These are phyloP conservation scores for Nemopilema nomurai DNA, from an alignment of 30 jellyfish, hydroid and myxozoan species.

Conservation along the genomic window DNA sequence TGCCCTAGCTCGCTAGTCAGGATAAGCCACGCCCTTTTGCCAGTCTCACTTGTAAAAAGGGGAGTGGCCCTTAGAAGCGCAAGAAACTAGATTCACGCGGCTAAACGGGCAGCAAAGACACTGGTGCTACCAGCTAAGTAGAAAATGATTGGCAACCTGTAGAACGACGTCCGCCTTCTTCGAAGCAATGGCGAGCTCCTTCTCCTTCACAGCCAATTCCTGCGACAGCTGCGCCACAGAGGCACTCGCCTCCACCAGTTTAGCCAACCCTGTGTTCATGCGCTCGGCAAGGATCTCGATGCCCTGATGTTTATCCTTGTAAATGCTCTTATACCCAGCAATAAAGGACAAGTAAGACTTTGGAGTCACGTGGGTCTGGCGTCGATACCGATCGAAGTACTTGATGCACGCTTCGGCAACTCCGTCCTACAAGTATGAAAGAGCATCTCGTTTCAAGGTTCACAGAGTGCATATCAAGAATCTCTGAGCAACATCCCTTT, in stretches of 20 bases:
- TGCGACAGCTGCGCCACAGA: slow-evolving; percentile 85
- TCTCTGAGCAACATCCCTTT: too few relatives aligned
- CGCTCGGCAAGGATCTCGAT: slow-evolving; percentile 72
- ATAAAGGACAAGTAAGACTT: slow-evolving; percentile 87
- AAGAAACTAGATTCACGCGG: background rate
- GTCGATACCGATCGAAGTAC: slow-evolving; percentile 83
- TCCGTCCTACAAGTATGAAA: slow-evolving; percentile 38
- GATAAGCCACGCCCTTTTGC: too few relatives aligned
- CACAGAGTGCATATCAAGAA: too few relatives aligned
- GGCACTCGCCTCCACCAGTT: slow-evolving; percentile 83
- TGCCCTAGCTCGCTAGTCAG: too few relatives aligned
- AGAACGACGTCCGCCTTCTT: slow-evolving; percentile 87
- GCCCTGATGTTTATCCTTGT: slow-evolving; percentile 73
- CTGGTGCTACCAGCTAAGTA: too few relatives aligned
- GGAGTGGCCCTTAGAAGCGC: background rate
- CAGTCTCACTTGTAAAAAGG: background rate
- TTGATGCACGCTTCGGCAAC: slow-evolving; percentile 79
- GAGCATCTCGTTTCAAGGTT: background rate
- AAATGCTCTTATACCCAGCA: slow-evolving; percentile 67
- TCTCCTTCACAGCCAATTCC: slow-evolving; percentile 85
- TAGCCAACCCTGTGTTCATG: slow-evolving; percentile 83
- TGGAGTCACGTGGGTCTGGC: slow-evolving; percentile 96
- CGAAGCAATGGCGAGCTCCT: slow-evolving; percentile 86
- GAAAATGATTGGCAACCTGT: slow-evolving; percentile 74
- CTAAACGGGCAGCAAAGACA: too few relatives aligned